These are phyloP conservation scores for Phorcus lineatus DNA, from an alignment of 2,888 invertebrate genomes.

Conservation along the genomic window DNA sequence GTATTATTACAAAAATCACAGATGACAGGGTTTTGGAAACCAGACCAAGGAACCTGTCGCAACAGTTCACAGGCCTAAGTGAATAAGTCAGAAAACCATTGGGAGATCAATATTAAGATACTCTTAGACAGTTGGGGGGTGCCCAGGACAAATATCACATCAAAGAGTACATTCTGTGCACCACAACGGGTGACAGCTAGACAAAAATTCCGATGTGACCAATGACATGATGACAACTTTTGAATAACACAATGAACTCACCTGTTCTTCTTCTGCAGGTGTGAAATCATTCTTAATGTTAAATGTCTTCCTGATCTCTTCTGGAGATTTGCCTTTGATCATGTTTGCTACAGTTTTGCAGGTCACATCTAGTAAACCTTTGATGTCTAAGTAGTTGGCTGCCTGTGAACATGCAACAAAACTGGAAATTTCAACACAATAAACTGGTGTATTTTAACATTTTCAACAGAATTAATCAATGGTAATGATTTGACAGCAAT, in stretches of 20 bases:
- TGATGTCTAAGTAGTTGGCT: constrained; percentile 96
- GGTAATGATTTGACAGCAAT: neutral
- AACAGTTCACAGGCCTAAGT: too few species aligned
- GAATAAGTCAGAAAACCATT: too few species aligned
- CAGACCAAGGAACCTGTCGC: too few species aligned
- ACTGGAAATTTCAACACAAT: neutral
- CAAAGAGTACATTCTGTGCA: too few species aligned
- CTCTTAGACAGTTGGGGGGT: too few species aligned
- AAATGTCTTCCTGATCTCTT: constrained; percentile 96
- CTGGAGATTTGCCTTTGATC: constrained; percentile 98
- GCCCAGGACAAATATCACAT: too few species aligned
- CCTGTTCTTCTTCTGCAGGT: constrained; percentile 97
- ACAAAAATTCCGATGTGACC: too few species aligned
- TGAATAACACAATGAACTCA: constrained; percentile 71
- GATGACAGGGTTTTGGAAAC: too few species aligned
- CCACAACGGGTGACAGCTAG: too few species aligned
- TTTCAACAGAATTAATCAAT: neutral
- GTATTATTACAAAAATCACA: too few species aligned
- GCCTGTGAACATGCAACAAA: constrained; percentile 77
- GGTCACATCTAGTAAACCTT: constrained; percentile 92
- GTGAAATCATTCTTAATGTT: constrained; percentile 96
- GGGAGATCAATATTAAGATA: too few species aligned
- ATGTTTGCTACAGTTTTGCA: constrained; percentile 99
- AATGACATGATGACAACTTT: too few species aligned
- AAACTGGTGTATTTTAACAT: neutral